phyloP scores from a whole-genome alignment of 1,140 invertebrate genomes.

The Gonioctena quinquepunctata region DNA sequence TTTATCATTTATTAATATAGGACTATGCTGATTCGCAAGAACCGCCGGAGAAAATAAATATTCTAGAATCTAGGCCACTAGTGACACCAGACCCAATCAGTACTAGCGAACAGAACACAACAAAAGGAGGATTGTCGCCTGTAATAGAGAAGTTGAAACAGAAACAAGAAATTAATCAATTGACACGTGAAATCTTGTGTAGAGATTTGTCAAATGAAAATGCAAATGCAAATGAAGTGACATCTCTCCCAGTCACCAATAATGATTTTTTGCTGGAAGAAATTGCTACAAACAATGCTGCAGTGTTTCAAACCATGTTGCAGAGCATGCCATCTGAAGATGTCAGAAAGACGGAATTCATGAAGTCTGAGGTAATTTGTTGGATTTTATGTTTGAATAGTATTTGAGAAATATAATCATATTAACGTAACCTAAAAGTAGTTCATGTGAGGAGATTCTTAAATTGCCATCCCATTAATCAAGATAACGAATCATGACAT shows the following conservation, averaged over 20 bases:
- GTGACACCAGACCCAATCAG: background rate
- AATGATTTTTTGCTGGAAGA: conserved; percentile 35
- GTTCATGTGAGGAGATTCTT: too few species aligned
- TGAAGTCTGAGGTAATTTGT: conserved; percentile 38
- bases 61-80: background rate
- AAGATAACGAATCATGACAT: too few species aligned
- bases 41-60: background rate
- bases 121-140: conserved; percentile 20
- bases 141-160: conserved; percentile 41
- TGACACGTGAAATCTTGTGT: conserved; percentile 22
- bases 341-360: conserved; percentile 22
- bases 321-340: background rate
- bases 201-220: conserved; percentile 32
- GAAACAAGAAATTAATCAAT: conserved; percentile 18
- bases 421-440: too few species aligned
- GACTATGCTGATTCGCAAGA: background rate
- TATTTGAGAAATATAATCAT: too few species aligned
- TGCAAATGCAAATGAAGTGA: conserved; percentile 24
- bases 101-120: background rate
- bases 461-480: too few species aligned
- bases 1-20: background rate
- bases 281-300: conserved; percentile 35
- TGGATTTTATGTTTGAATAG: too few species aligned
- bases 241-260: background rate
- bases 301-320: conserved; percentile 41